A percentile compares a stretch with the other conserved stretches of the same genome.
Conservation (phyloP, 2,888 invertebrate genomes). For the Pegoplata infirma region DNA sequence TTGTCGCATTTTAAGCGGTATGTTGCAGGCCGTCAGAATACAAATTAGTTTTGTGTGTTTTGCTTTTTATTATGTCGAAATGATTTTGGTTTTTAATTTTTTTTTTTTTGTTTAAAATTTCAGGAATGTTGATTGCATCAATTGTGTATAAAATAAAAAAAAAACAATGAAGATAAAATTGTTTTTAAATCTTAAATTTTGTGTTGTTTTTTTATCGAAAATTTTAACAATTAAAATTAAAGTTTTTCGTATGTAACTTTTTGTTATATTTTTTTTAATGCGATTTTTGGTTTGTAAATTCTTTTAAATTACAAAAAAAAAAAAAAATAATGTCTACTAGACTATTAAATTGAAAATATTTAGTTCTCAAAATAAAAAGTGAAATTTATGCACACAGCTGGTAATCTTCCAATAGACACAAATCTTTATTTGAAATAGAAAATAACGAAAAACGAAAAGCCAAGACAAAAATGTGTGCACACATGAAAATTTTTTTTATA, state of each 20-base stretch:
- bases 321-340: conserved; percentile 44
- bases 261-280: neutral
- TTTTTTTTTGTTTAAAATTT: conserved; percentile 20
- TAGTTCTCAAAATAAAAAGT: conserved; percentile 64
- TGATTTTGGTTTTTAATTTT: no score
- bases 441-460: conserved; percentile 11
- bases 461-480: conserved; percentile 5
- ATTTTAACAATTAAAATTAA: neutral
- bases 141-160: no score
- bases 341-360: conserved; percentile 47
- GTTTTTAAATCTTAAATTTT: neutral
- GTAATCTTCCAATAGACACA: conserved; percentile 63
- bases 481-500: neutral
- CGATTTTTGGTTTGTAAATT: neutral
- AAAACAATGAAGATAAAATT: conserved; percentile 13
- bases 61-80: neutral
- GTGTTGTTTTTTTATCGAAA: neutral
- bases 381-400: conserved; percentile 71
- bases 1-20: conserved; percentile 58
- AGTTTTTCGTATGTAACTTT: neutral
- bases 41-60: conserved; percentile 52
- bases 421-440: conserved; percentile 9
- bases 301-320: conserved; percentile 24
- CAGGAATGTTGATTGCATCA: conserved; percentile 48
- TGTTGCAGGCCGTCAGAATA: conserved; percentile 55